phyloP scores from a whole-genome alignment of 2,888 invertebrate species.

The Artemia sp. region DNA sequence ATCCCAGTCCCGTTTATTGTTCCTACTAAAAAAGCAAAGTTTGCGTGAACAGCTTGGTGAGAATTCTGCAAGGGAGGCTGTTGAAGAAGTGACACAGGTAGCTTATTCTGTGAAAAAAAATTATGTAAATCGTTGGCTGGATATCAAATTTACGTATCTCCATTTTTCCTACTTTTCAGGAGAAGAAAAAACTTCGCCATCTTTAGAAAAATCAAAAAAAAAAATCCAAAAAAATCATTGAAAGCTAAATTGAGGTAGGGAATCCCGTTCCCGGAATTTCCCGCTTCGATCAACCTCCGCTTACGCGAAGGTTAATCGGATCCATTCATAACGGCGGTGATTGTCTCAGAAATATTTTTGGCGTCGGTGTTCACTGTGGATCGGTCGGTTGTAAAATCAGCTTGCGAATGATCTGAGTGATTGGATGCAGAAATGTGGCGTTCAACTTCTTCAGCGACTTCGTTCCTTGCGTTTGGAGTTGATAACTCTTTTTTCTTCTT shows the following conservation, averaged over 20 bases:
- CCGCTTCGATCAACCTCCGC: background rate
- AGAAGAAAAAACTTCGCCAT: conserved; percentile 6
- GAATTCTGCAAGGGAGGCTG: too few species aligned
- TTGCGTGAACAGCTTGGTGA: too few species aligned
- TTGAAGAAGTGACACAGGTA: too few species aligned
- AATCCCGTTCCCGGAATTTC: background rate
- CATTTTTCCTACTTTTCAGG: conserved; percentile 11
- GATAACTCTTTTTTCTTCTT: too few species aligned
- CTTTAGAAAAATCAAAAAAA: background rate
- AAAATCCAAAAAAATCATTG: background rate
- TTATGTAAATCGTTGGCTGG: too few species aligned
- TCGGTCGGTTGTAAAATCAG: background rate
- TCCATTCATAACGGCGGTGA: background rate
- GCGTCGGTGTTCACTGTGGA: background rate
- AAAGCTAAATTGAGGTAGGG: background rate
- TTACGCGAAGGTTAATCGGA: background rate
- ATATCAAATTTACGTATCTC: background rate
- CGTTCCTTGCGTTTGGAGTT: too few species aligned
- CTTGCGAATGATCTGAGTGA: background rate
- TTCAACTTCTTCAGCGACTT: background rate
- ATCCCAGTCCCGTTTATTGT: too few species aligned
- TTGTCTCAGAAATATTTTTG: background rate
- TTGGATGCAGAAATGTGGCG: background rate
- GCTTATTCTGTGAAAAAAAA: too few species aligned
- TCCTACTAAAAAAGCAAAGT: too few species aligned